These are phyloP conservation scores for Drosophila borborema DNA, from an alignment of 2,888 invertebrate genomes.

Conservation along the genomic window DNA sequence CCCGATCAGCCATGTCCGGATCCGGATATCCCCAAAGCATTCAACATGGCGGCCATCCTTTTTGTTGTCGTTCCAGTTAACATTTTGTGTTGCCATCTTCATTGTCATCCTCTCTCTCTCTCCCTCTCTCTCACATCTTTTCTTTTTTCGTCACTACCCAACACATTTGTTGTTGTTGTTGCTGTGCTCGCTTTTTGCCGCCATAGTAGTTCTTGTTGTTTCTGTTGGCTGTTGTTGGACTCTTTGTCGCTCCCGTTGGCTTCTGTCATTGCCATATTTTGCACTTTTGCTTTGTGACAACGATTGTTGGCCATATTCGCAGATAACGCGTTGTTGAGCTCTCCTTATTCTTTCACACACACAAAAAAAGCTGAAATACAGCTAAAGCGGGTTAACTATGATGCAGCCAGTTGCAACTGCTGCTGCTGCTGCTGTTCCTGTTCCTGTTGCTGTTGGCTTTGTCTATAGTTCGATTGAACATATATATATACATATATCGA, in stretches of 20 bases:
- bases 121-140: not conserved
- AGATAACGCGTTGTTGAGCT: constrained; percentile 16
- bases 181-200: constrained; percentile 4
- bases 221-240: constrained; percentile 7
- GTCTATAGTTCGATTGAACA: not conserved
- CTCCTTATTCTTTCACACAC: not conserved
- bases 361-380: not conserved
- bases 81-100: constrained; percentile 46
- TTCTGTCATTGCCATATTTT: constrained; percentile 68
- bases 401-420: not conserved
- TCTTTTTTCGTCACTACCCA: constrained; percentile 22
- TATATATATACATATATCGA: no score
- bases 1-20: constrained; percentile 17
- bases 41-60: constrained; percentile 57
- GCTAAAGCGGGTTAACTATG: not conserved
- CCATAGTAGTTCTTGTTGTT: constrained; percentile 11
- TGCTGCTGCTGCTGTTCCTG: not conserved
- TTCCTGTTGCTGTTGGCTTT: not conserved
- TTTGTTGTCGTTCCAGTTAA: constrained; percentile 56
- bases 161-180: no score
- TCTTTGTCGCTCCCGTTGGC: constrained; percentile 31
- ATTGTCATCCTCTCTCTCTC: constrained; percentile 45
- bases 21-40: constrained; percentile 59
- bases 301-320: constrained; percentile 30
- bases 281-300: constrained; percentile 51